Base-by-base conservation (phyloP, 2,797 vertebrate species). In the Syngnathus rostellatus region DNA sequence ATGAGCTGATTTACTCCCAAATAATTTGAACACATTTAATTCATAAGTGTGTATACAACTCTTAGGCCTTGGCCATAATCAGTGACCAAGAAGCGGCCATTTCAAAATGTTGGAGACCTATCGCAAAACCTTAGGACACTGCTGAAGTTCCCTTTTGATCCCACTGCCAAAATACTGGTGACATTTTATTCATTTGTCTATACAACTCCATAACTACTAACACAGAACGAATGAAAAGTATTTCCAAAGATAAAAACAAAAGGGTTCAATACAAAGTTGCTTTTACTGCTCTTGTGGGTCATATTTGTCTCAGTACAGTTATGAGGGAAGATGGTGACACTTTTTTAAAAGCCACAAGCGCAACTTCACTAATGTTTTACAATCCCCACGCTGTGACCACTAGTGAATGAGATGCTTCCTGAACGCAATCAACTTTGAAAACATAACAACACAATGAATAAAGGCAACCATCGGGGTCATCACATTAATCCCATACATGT, bases 121-220 rank as follows among this genome's bases (percentile, higher is more conserved):
- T 37, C 16, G 11, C 38, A 37, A 58, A 25, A 14, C 3, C 14
- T 25, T 23, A 14, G n/a, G 9, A 58, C 14, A 8, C 14, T 53
- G 50, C 50, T 53, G 6, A 55, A 25, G 11, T 55, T 55, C 23
- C 14, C 37, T 5, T 31, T 6, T 58, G 16, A 58, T 8, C 31
- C 23, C 12, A 58, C 25, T 19, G 55, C 37, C 55, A 37, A 37
- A 38, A 67, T 46, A 68, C 16, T 60, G 65, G 50, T 65, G 55
- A 72, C 62, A 74, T 83, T 86, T 90, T 88, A 89, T 91, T 91
- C 83, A 78, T 83, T 82, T 77, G 65, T 82, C 85, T 89, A 87
- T 86, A 86, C 80, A 83, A 70, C 83, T 85, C 81, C 19, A 77
- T 86, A 89, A 31, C 31, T 31, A 31, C 81, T 80, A 82, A 81